These are phyloP conservation scores for Peromyscus attwateri DNA, from an alignment of 2,797 vertebrate species.

Conservation along the genomic window DNA sequence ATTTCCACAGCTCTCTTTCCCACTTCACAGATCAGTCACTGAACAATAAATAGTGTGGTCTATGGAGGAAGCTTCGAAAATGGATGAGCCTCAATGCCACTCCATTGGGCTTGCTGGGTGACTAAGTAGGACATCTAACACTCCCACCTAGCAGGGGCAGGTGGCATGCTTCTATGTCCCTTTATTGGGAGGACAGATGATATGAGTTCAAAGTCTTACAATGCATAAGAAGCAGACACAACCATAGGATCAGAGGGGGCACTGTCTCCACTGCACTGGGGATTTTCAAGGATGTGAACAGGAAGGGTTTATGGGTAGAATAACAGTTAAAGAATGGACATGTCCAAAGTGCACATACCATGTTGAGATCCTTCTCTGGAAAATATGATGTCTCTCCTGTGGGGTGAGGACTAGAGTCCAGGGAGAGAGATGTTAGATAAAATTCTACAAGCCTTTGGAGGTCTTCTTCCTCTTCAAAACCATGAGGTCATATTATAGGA, in stretches of 20 bases:
- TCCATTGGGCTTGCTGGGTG: neutral
- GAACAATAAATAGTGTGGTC: neutral
- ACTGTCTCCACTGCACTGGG: neutral
- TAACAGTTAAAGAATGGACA: constrained; percentile 23
- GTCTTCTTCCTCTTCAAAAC: neutral
- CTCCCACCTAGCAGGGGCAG: neutral
- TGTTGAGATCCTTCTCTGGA: neutral
- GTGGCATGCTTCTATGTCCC: neutral
- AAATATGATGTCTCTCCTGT: neutral
- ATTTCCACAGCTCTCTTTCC: neutral
- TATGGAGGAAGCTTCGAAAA: constrained; percentile 7
- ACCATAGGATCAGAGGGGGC: fast-evolving
- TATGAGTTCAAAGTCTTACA: neutral
- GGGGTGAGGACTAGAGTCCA: neutral
- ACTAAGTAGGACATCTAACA: neutral
- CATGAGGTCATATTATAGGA: neutral
- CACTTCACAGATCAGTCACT: neutral
- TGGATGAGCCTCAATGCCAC: neutral
- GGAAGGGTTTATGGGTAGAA: neutral
- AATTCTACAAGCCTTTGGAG: neutral
- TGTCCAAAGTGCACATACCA: neutral
- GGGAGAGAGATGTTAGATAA: neutral
- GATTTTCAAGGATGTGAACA: neutral
- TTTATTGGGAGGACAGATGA: neutral
- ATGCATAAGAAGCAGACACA: neutral